Conservation (phyloP, 53 echinoderm and acorn worm genomes). For the Holothuria leucospilota region DNA sequence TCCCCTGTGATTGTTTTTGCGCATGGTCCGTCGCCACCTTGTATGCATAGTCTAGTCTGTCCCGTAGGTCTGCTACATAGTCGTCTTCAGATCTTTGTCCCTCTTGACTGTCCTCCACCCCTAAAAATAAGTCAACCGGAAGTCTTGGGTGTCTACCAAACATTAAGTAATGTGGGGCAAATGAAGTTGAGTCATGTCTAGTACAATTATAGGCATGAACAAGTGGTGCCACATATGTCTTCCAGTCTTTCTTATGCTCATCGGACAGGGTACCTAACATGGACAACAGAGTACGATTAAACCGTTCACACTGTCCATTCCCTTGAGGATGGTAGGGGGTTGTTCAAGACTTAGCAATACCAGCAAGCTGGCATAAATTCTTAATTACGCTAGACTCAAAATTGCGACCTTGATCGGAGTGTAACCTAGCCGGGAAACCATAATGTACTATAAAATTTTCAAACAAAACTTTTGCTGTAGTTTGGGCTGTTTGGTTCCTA, state of each 20-base stretch:
- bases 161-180: conserved; percentile 36
- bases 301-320: conserved; percentile 55
- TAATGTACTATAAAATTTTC: conserved; percentile 53
- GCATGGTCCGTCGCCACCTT: neutral
- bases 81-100: neutral
- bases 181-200: neutral
- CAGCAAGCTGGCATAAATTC: conserved; percentile 37
- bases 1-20: neutral
- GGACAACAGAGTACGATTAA: conserved; percentile 33
- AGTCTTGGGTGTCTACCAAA: conserved; percentile 36
- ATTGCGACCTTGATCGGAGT: conserved; percentile 56
- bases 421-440: conserved; percentile 52
- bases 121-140: conserved; percentile 17
- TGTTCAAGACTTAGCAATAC: conserved; percentile 29
- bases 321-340: conserved; percentile 56
- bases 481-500: conserved; percentile 35
- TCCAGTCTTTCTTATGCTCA: conserved; percentile 43
- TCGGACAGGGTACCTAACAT: conserved; percentile 34
- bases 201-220: conserved; percentile 44
- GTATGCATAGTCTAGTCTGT: neutral
- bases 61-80: neutral
- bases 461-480: conserved; percentile 51
- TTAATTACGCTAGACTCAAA: conserved; percentile 47
- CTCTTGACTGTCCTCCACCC: neutral
- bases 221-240: conserved; percentile 43